These are phyloP conservation scores for Micromussa lordhowensis DNA, from an alignment of 92 coral and sea anemone species.

Conservation along the genomic window DNA sequence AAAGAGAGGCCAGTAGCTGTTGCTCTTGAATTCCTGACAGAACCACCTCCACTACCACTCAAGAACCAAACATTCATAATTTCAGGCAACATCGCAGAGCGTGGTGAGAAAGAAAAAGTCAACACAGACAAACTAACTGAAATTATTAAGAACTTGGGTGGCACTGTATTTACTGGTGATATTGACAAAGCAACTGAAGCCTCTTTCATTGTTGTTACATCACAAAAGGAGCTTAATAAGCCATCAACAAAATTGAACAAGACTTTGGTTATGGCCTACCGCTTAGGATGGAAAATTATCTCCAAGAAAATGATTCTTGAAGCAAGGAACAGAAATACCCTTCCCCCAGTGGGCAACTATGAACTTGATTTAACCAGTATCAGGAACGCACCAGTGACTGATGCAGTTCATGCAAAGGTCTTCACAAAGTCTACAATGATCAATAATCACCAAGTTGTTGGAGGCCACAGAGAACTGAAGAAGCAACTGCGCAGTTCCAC, in stretches of 20 bases:
- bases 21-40: constrained; percentile 31
- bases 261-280: constrained; percentile 38
- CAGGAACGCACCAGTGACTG: neutral
- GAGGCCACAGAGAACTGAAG: constrained; percentile 39
- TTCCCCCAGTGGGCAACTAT: constrained; percentile 15
- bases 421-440: constrained; percentile 33
- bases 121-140: constrained; percentile 22
- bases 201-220: constrained; percentile 31
- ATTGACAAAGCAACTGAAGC: constrained; percentile 47
- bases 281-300: constrained; percentile 36
- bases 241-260: constrained; percentile 25
- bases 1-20: constrained; percentile 48
- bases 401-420: constrained; percentile 35
- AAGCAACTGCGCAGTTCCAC: constrained; percentile 15
- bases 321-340: constrained; percentile 22
- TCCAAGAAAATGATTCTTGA: constrained; percentile 35
- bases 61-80: constrained; percentile 55
- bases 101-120: constrained; percentile 46
- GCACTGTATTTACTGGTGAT: constrained; percentile 38
- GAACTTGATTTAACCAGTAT: neutral
- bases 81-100: constrained; percentile 44
- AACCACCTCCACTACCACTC: constrained; percentile 59
- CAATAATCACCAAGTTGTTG: constrained; percentile 34
- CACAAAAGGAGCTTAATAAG: constrained; percentile 42
- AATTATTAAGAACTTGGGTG: constrained; percentile 39